These are phyloP conservation scores for Mirounga angustirostris DNA, from an alignment of 2,113 vertebrate genomes.

Conservation along the genomic window DNA sequence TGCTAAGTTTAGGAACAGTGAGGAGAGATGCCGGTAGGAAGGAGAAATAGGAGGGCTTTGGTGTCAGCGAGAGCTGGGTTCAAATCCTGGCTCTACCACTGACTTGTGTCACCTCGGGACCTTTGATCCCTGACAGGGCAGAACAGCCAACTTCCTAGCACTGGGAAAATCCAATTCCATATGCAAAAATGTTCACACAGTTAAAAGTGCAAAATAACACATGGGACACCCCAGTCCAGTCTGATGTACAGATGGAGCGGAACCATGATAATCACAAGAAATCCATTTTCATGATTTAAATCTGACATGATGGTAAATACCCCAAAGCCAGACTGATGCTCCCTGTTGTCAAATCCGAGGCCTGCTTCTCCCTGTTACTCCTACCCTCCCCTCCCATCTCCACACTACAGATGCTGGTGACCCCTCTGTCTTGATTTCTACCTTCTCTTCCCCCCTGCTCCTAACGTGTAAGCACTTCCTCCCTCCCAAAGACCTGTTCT, in stretches of 20 bases:
- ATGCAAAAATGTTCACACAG: background rate
- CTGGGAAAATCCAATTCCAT: background rate
- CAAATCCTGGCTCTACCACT: background rate
- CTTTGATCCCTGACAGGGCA: background rate
- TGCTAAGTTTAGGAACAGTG: background rate
- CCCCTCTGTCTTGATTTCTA: background rate
- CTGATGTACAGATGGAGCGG: no score
- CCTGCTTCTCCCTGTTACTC: background rate
- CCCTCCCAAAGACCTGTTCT: no score
- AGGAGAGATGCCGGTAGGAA: background rate
- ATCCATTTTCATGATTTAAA: background rate
- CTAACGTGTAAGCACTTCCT: background rate
- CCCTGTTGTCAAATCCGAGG: background rate
- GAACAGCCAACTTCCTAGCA: background rate
- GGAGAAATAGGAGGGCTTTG: background rate
- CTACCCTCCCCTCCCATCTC: accelerated
- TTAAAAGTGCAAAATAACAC: background rate
- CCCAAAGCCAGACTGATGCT: background rate
- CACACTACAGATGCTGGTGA: accelerated
- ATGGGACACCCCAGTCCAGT: background rate
- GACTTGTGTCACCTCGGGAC: accelerated
- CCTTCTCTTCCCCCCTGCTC: background rate
- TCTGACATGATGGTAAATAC: background rate
- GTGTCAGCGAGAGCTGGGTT: accelerated
- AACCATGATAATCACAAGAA: background rate